Evolutionary conservation across 2,797 vertebrate species (phyloP).

Genomic region (Eurystomus glaucurus): DNA sequence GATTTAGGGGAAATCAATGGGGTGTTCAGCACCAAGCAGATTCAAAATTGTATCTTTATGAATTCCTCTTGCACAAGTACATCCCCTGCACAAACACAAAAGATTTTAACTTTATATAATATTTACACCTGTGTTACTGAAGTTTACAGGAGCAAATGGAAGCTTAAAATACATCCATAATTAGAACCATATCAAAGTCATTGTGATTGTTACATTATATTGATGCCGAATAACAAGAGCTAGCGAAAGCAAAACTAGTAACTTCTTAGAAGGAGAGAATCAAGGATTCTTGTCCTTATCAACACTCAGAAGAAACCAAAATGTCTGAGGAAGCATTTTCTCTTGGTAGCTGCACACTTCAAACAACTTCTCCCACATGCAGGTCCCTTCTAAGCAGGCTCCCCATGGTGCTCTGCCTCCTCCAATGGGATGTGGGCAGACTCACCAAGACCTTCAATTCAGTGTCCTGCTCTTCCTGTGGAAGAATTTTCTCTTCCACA

Average conservation of each 20-base stretch:
- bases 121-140: not conserved
- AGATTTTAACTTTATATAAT: not conserved
- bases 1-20: slow-evolving; percentile 57
- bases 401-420: not conserved
- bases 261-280: not conserved
- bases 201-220: not conserved
- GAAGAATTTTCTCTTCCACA: slow-evolving; percentile 1
- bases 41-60: not conserved
- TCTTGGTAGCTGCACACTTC: not conserved
- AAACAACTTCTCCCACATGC: not conserved
- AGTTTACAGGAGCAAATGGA: not conserved
- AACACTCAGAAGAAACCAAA: not conserved
- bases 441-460: not conserved
- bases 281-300: not conserved
- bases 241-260: not conserved
- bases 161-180: not conserved
- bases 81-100: not conserved
- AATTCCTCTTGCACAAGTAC: not conserved
- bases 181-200: not conserved
- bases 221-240: not conserved
- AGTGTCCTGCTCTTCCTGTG: not conserved
- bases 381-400: not conserved
- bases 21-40: not conserved
- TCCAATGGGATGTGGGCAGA: not conserved
- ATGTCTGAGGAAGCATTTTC: not conserved